Evolutionary conservation across 2,888 invertebrate genomes (phyloP).

Genomic region (Chrysodeixis includens): DNA sequence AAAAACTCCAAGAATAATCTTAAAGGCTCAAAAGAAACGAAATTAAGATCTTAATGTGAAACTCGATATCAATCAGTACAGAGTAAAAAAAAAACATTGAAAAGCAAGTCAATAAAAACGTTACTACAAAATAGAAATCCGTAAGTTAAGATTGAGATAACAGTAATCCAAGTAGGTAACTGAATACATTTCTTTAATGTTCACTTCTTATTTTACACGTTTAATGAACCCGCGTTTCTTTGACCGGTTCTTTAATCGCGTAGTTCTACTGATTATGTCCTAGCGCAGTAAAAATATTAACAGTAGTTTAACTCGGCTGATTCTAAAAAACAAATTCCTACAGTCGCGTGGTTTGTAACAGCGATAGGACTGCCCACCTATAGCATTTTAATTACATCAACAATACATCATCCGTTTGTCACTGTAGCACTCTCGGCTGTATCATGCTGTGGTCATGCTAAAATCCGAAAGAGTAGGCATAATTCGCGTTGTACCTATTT

Average conservation of each 20-base stretch:
- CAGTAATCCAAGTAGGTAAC: slow-evolving; percentile 72
- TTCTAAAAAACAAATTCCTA: too few relatives aligned
- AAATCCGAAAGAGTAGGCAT: too few relatives aligned
- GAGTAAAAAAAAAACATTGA: slow-evolving; percentile 61
- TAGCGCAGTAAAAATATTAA: too few relatives aligned
- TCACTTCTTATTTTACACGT: slow-evolving; percentile 54
- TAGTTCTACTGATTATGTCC: neutral
- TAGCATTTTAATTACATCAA: too few relatives aligned
- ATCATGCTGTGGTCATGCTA: too few relatives aligned
- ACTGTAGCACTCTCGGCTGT: too few relatives aligned
- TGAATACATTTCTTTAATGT: slow-evolving; percentile 72
- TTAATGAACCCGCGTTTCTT: slow-evolving; percentile 46
- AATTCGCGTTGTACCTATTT: too few relatives aligned
- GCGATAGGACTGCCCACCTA: too few relatives aligned
- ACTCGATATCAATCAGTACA: slow-evolving; percentile 55
- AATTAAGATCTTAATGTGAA: slow-evolving; percentile 55
- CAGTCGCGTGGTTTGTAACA: too few relatives aligned
- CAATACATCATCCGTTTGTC: too few relatives aligned
- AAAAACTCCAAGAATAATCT: slow-evolving; percentile 31
- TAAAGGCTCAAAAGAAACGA: slow-evolving; percentile 38
- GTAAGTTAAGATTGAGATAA: slow-evolving; percentile 69
- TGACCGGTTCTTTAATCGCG: neutral
- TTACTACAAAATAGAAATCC: slow-evolving; percentile 69
- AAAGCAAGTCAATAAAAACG: slow-evolving; percentile 68
- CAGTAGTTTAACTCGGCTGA: too few relatives aligned